phyloP scores from a whole-genome alignment of 2,888 invertebrate genomes.

The Rosalia funebris region DNA sequence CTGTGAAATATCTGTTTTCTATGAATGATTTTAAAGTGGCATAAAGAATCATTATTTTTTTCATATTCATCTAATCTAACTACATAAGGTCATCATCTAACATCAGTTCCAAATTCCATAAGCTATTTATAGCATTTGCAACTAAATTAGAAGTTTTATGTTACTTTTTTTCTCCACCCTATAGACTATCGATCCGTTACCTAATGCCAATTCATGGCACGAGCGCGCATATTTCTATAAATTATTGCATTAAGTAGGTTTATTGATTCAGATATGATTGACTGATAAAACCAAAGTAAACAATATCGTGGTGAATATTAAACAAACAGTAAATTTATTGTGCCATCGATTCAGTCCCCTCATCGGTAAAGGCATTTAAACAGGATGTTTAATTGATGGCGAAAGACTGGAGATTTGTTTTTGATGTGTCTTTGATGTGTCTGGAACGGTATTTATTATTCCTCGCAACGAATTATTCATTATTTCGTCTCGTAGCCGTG shows the following conservation, averaged over 20 bases:
- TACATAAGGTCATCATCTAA: no score
- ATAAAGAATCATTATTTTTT: no score
- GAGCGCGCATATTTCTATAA: not conserved
- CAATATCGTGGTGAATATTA: not conserved
- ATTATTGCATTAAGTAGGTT: not conserved
- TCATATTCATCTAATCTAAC: no score
- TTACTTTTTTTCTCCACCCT: not conserved
- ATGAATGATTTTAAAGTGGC: no score
- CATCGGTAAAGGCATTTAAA: not conserved
- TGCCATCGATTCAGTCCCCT: not conserved
- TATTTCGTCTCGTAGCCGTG: no score
- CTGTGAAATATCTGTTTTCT: no score
- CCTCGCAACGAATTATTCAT: no score
- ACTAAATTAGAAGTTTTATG: no score
- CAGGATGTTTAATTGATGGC: not conserved
- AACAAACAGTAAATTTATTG: not conserved
- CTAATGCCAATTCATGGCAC: not conserved
- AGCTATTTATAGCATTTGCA: no score
- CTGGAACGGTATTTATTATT: no score
- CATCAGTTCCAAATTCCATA: no score
- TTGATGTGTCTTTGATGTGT: not conserved
- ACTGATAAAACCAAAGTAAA: not conserved
- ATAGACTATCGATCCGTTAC: not conserved
- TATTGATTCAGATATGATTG: not conserved
- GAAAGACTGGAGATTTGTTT: not conserved